phyloP scores from a whole-genome alignment of 2,888 invertebrate species.

The Oxyscelio sp. region DNA sequence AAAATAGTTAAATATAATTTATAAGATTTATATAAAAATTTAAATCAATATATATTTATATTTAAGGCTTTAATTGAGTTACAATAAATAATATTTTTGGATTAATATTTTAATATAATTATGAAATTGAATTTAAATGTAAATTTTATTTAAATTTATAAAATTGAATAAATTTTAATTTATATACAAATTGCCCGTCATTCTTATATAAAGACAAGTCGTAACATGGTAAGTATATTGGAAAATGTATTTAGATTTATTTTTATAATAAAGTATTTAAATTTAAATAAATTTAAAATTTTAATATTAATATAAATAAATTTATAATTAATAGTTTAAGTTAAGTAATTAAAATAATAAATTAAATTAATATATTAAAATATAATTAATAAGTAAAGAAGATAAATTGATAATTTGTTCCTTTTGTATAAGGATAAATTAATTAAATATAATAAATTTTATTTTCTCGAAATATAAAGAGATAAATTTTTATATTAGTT shows the following conservation, averaged over 20 bases:
- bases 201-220: constrained; percentile 87
- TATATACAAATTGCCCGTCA: constrained; percentile 94
- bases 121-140: constrained; percentile 89
- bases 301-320: constrained; percentile 1
- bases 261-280: constrained; percentile 87
- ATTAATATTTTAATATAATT: constrained; percentile 91
- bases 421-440: constrained; percentile 93
- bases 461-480: constrained; percentile 87
- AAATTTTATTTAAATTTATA: constrained; percentile 90
- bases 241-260: constrained; percentile 60
- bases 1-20: constrained; percentile 79
- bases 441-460: constrained; percentile 84
- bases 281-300: constrained; percentile 77
- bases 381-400: no score
- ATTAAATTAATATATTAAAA: neutral
- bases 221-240: constrained; percentile 80
- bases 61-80: constrained; percentile 92
- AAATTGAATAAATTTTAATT: constrained; percentile 78
- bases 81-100: constrained; percentile 91
- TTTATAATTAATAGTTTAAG: constrained; percentile 1
- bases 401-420: constrained; percentile 91
- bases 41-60: constrained; percentile 91
- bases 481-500: constrained; percentile 89
- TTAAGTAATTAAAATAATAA: no score
- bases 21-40: constrained; percentile 89